Conservation (phyloP, 1,140 invertebrate genomes). For the Trinorchestia longiramus region DNA sequence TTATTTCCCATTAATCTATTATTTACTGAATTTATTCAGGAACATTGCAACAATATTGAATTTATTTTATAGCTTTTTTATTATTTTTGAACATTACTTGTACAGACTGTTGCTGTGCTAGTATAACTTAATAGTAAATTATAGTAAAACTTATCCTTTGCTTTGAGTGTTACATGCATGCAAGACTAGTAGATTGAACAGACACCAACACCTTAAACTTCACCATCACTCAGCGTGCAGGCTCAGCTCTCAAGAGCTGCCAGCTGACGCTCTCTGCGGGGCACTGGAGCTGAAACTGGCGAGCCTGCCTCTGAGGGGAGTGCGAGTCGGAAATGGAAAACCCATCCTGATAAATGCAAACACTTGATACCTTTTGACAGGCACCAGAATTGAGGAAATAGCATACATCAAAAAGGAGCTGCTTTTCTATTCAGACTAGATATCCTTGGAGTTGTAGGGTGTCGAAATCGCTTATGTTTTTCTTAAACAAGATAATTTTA, state of each 20-base stretch:
- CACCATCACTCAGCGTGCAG: not conserved
- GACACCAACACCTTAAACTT: not conserved
- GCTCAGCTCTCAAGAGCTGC: not conserved
- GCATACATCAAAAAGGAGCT: not conserved
- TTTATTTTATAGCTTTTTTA: no score
- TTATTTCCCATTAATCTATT: no score
- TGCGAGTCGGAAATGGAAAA: slow-evolving; percentile 7
- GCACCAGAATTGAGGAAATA: not conserved
- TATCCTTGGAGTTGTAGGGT: not conserved
- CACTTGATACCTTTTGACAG: slow-evolving; percentile 38
- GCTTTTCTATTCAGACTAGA: not conserved
- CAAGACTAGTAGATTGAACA: no score
- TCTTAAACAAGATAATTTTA: not conserved
- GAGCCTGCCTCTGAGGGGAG: not conserved
- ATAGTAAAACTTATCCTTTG: no score
- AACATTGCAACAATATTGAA: no score
- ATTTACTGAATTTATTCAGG: no score
- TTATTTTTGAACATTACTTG: no score
- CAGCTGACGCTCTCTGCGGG: not conserved
- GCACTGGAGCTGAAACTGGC: slow-evolving; percentile 16
- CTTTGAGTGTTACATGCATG: no score
- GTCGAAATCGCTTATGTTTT: not conserved
- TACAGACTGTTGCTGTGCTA: no score
- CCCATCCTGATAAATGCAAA: slow-evolving; percentile 37
- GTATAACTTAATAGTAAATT: no score